Evolutionary conservation across 2,113 vertebrate genomes (phyloP).

Genomic region (Strigops habroptila): DNA sequence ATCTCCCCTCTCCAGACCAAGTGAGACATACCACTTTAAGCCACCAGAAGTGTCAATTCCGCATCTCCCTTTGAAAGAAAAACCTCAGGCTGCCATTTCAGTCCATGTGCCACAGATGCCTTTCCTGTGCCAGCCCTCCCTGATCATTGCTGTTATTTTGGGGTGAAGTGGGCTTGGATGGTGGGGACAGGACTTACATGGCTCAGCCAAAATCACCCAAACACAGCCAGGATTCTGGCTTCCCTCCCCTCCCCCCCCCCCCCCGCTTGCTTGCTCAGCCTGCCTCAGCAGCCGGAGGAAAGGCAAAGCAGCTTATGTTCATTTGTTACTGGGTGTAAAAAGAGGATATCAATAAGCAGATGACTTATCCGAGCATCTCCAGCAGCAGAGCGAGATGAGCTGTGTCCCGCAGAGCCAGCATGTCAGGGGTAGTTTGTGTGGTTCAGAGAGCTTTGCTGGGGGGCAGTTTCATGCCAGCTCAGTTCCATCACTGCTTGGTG

Average conservation of each 20-base stretch:
- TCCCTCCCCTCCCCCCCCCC: neutral
- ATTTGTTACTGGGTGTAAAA: neutral
- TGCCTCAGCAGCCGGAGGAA: neutral
- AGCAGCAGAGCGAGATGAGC: rapidly evolving
- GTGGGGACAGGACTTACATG: neutral
- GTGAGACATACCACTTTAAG: neutral
- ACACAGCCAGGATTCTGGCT: neutral
- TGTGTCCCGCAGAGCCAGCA: rapidly evolving
- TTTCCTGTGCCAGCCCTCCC: rapidly evolving
- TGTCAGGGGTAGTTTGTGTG: neutral
- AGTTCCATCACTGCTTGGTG: rapidly evolving
- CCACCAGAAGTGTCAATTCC: neutral
- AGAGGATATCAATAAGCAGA: neutral
- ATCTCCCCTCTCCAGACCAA: neutral
- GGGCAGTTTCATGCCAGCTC: neutral
- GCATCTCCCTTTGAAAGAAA: neutral
- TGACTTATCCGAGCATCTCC: neutral
- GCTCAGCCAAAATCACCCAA: neutral
- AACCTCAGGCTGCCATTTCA: neutral
- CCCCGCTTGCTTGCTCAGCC: neutral
- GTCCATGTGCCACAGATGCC: neutral
- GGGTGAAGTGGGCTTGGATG: neutral
- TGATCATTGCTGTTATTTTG: rapidly evolving
- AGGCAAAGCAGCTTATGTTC: neutral
- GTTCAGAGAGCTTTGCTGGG: neutral